phyloP scores from a whole-genome alignment of 1,140 invertebrate genomes.

The Eulimnadia texana region DNA sequence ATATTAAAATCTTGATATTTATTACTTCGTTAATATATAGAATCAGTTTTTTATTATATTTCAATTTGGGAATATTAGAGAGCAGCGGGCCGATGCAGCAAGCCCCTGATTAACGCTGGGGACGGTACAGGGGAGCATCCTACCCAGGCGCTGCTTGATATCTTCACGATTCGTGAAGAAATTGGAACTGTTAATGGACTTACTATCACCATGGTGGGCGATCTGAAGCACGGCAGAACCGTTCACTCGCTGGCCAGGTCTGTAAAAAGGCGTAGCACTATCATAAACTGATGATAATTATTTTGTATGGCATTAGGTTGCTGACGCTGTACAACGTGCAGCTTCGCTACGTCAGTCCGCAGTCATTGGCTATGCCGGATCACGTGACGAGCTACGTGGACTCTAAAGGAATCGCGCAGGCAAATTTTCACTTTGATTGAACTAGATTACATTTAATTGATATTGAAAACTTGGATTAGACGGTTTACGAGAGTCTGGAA shows the following conservation, averaged over 20 bases:
- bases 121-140: constrained; percentile 98
- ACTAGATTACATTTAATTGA: not conserved
- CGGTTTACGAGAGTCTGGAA: constrained; percentile 51
- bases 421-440: constrained; percentile 19
- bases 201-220: constrained; percentile 85
- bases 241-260: constrained; percentile 87
- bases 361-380: constrained; percentile 75
- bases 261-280: not conserved
- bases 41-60: not conserved
- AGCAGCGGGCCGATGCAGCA: constrained; percentile 62
- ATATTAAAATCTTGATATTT: constrained; percentile 9
- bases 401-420: constrained; percentile 61
- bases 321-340: constrained; percentile 81
- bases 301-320: constrained; percentile 36
- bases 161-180: constrained; percentile 97
- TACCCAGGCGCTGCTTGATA: constrained; percentile 90
- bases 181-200: constrained; percentile 95
- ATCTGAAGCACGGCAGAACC: constrained; percentile 93
- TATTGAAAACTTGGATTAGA: not conserved
- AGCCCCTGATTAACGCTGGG: constrained; percentile 92
- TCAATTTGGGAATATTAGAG: constrained; percentile 36
- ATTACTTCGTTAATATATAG: constrained; percentile 10
- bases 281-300: not conserved
- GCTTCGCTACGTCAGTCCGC: constrained; percentile 76
- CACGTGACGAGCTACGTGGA: constrained; percentile 64